Evolutionary conservation across 2,888 invertebrate genomes (phyloP), one percentile per base, ranked within the genome.

Genomic region (Crioceris asparagi): DNA sequence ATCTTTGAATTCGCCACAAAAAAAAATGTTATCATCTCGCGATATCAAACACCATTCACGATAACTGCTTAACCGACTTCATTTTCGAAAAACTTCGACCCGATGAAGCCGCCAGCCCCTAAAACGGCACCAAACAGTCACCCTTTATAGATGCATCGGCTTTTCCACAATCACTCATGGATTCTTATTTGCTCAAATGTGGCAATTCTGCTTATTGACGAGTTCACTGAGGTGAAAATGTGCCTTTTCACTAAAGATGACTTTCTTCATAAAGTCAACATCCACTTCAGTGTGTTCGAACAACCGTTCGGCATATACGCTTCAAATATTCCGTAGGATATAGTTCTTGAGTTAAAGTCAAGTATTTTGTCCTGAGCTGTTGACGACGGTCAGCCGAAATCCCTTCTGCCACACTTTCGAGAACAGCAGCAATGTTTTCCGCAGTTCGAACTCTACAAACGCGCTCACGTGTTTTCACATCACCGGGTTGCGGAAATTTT

Each of bases 351-450:
- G 32, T 6, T 21, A 34, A 15, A n/a, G 14, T 35, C 6, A 14
- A 17, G 26, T 16, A 35, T 4, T 11, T 25, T 26, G 12, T 21
- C 36, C 43, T 25, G 41, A 45, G 40, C 25, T 40, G 44, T 17
- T 43, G 39, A 32, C 44, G 42, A 43, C 27, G 39, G 26, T 34
- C 44, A 42, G 33, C 45, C 35, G 45, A 49, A 31, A 40, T 36
- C 35, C 32, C 32, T 39, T 46, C 43, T 36, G 36, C 37, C 38
- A 51, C 48, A 49, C 47, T 46, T 38, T 43, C 45, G 30, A 40
- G 41, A 36, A 47, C 41, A 41, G 33, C 43, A 43, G 41, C 45
- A 42, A 47, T 39, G 37, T 47, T 35, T 38, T 38, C 29, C 17
- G 17, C 35, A 26, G 29, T 38, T 31, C 38, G 38, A 31, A 23